A percentile compares a stretch with the other conserved stretches of the same genome.
Conservation (phyloP, 2,888 invertebrate species). For the Hipparchia sbordonii region DNA sequence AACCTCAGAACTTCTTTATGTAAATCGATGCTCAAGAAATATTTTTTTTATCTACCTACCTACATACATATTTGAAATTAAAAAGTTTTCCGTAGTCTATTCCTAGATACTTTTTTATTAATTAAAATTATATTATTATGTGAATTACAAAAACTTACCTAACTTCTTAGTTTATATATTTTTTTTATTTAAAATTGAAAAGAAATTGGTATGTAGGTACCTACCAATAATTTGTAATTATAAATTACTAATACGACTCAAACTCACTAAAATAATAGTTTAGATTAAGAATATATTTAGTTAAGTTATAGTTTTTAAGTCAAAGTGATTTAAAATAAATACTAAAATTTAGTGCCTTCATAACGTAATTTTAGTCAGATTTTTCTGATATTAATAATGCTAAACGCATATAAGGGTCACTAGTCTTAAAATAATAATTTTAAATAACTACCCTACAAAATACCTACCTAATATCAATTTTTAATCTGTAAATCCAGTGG, state of each 20-base stretch:
- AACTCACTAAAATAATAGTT: neutral
- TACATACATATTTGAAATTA: too few species aligned
- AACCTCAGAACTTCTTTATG: too few species aligned
- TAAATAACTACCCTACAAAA: slow-evolving; percentile 26
- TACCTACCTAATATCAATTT: neutral
- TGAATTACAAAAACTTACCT: neutral
- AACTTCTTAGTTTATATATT: too few species aligned
- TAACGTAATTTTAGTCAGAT: slow-evolving; percentile 46
- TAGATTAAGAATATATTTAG: neutral
- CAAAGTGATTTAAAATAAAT: slow-evolving; percentile 54
- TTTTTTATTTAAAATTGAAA: neutral
- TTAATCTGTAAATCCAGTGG: neutral
- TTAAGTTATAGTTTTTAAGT: slow-evolving; percentile 40
- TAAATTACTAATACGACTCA: neutral
- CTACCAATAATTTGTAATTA: neutral
- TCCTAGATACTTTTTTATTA: too few species aligned
- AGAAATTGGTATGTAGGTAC: neutral
- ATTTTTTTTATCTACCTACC: too few species aligned
- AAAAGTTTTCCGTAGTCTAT: too few species aligned
- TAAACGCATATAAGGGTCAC: slow-evolving; percentile 60
- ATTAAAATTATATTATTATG: too few species aligned
- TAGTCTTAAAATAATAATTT: slow-evolving; percentile 64
- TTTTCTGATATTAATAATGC: slow-evolving; percentile 42
- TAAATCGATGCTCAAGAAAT: too few species aligned
- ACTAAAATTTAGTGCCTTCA: slow-evolving; percentile 55